Evolutionary conservation across 2,113 vertebrate species (phyloP).

Genomic region (Ia io): DNA sequence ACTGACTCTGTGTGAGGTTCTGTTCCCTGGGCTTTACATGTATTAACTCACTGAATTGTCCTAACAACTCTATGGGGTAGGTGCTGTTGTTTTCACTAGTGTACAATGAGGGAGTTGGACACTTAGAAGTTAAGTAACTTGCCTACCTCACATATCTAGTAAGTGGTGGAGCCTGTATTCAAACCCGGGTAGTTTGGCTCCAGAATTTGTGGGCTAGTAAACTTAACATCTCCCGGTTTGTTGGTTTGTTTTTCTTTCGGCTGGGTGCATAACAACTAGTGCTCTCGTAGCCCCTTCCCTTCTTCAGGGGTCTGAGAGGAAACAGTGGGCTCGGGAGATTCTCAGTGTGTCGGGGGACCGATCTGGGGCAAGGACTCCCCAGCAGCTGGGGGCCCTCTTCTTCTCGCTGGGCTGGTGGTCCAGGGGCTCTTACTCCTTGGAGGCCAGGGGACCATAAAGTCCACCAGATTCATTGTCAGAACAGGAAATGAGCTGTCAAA

Average conservation of each 20-base stretch:
- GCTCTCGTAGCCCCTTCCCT: neutral
- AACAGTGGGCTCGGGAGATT: neutral
- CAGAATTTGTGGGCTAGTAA: neutral
- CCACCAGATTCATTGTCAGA: neutral
- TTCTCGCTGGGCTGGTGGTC: neutral
- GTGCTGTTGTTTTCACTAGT: neutral
- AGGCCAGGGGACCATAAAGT: neutral
- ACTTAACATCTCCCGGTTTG: neutral
- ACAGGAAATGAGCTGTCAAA: neutral
- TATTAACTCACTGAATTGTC: neutral
- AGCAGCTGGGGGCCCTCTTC: neutral
- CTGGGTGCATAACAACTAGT: neutral
- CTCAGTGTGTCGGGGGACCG: neutral
- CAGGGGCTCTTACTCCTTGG: neutral
- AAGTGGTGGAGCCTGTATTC: neutral
- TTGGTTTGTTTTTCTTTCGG: neutral
- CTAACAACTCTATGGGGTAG: neutral
- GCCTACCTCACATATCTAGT: neutral
- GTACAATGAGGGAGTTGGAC: neutral
- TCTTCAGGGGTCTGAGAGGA: neutral
- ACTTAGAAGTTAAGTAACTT: neutral
- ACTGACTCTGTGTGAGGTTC: neutral
- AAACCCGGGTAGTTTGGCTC: neutral
- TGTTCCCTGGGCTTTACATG: neutral
- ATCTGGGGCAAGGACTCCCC: neutral